phyloP scores from a whole-genome alignment of 2,888 invertebrate genomes.

The Lamellibrachia columna region DNA sequence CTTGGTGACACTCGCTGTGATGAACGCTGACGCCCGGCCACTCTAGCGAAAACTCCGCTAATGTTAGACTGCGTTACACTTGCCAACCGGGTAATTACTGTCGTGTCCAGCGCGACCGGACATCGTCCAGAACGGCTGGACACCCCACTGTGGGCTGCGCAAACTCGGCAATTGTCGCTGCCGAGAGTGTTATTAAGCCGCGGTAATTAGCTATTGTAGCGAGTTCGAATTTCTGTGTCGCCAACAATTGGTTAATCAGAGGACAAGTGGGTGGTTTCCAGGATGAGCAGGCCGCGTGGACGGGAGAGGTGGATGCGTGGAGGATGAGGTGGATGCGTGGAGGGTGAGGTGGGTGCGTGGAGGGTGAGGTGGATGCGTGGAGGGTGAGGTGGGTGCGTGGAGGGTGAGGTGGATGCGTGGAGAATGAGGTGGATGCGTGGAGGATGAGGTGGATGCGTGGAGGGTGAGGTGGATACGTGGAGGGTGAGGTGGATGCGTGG shows the following conservation, averaged over 20 bases:
- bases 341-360: neutral
- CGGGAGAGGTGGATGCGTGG: neutral
- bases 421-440: neutral
- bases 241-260: neutral
- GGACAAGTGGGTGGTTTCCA: neutral
- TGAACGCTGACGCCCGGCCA: neutral
- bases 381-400: conserved; percentile 6
- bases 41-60: neutral
- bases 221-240: neutral
- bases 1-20: neutral
- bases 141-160: neutral
- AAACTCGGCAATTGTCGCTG: neutral
- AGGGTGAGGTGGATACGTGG: neutral
- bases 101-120: conserved; percentile 1
- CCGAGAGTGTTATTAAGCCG: neutral
- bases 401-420: neutral
- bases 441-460: neutral
- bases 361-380: neutral
- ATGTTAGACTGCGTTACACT: conserved; percentile 3
- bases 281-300: neutral
- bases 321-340: neutral
- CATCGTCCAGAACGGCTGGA: conserved; percentile 7
- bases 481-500: conserved; percentile 5
- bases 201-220: neutral
- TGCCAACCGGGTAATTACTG: conserved; percentile 2